Percentiles rank a stretch among this genome's conserved stretches.
phyloP scores from a whole-genome alignment of 2,797 vertebrate species.

The Poecilia gillii region DNA sequence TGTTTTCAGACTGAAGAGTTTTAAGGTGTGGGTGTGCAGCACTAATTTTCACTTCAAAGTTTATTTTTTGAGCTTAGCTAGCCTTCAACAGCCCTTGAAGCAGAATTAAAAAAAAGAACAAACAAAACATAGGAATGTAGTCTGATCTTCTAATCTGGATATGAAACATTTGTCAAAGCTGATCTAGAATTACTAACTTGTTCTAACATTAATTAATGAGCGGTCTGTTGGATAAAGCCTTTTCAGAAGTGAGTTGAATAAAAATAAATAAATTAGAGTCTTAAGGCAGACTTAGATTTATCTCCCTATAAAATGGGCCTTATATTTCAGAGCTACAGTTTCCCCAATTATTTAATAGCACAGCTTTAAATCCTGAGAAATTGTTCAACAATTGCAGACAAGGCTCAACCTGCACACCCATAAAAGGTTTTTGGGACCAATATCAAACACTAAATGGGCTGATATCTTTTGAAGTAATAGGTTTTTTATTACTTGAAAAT shows the following conservation, averaged over 20 bases:
- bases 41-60: background rate
- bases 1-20: background rate
- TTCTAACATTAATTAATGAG: background rate
- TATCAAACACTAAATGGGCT: background rate
- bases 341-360: background rate
- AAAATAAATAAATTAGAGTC: background rate
- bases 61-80: background rate
- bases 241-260: background rate
- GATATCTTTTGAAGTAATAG: background rate
- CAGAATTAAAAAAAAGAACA: background rate
- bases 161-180: background rate
- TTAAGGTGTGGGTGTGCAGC: background rate
- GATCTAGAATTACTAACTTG: background rate
- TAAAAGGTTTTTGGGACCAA: background rate
- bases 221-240: background rate
- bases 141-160: background rate
- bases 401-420: background rate
- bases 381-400: background rate
- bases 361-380: constrained; percentile 1
- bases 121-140: background rate
- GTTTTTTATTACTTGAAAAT: background rate
- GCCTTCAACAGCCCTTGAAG: background rate
- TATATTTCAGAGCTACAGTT: background rate
- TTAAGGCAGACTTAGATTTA: background rate
- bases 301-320: background rate